phyloP scores from a whole-genome alignment of 2,888 invertebrate genomes.

The Hyposoter didymator region DNA sequence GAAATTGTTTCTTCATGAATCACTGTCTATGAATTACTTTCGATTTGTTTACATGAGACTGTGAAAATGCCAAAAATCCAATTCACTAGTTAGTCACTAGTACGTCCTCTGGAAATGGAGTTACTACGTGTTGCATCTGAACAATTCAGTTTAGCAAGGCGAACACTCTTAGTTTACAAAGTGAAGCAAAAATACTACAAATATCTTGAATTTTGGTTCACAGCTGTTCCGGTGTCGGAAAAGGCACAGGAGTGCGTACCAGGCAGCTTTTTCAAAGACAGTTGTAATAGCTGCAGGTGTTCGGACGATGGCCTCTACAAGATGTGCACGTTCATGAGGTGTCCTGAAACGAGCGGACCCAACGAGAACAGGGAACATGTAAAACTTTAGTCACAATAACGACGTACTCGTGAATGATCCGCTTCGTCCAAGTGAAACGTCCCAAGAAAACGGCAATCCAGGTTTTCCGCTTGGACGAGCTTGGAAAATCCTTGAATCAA shows the following conservation, averaged over 20 bases:
- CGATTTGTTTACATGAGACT: too few species aligned
- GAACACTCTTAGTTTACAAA: too few species aligned
- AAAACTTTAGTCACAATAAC: too few species aligned
- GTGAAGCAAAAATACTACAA: not conserved
- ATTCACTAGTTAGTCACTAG: too few species aligned
- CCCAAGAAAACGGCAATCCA: not conserved
- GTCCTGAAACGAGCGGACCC: slow-evolving; percentile 68
- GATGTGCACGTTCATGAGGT: slow-evolving; percentile 85
- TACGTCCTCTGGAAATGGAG: too few species aligned
- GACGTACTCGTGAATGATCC: too few species aligned
- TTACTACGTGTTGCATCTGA: too few species aligned
- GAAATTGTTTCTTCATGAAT: too few species aligned
- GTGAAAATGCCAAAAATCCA: too few species aligned
- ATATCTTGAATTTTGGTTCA: not conserved
- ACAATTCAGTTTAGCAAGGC: too few species aligned
- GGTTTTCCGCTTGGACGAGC: not conserved
- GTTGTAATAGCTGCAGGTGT: slow-evolving; percentile 86
- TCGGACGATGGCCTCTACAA: slow-evolving; percentile 84
- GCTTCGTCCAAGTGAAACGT: too few species aligned
- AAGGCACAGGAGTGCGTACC: slow-evolving; percentile 82
- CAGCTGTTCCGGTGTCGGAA: slow-evolving; percentile 27
- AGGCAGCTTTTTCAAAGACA: slow-evolving; percentile 84
- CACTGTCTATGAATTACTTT: too few species aligned
- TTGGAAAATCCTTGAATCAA: not conserved
- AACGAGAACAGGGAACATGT: not conserved